A percentile compares a stretch with the other conserved stretches of the same genome.
These are phyloP conservation scores for Cryptoblepharus egeriae DNA, from an alignment of 2,797 vertebrate species.

Conservation along the genomic window DNA sequence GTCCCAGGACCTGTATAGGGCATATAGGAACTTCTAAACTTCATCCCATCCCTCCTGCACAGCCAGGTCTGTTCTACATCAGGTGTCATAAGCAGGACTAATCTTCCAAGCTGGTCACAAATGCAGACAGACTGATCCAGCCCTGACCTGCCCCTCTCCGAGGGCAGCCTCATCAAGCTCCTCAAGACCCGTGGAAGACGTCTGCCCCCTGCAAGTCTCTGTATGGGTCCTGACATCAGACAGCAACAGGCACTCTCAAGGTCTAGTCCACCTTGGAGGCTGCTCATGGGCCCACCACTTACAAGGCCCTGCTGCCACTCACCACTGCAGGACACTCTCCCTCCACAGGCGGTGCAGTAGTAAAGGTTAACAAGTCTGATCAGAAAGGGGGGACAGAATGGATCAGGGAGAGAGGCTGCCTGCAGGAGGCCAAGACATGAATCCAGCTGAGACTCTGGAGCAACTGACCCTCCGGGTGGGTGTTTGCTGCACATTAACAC, in stretches of 20 bases:
- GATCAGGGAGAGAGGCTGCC: too few species aligned
- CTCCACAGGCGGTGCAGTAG: too few species aligned
- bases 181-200: not conserved
- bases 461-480: too few species aligned
- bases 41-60: too few species aligned
- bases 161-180: not conserved
- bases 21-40: too few species aligned
- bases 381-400: too few species aligned
- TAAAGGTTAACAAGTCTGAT: too few species aligned
- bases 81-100: not conserved
- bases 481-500: too few species aligned
- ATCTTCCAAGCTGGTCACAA: not conserved
- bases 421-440: too few species aligned
- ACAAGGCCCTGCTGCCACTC: fast-evolving
- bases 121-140: not conserved
- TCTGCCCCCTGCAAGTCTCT: not conserved
- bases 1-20: not conserved
- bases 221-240: too few species aligned
- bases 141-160: not conserved
- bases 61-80: not conserved
- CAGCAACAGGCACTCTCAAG: not conserved
- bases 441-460: too few species aligned
- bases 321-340: not conserved
- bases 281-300: too few species aligned
- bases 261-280: not conserved